These are phyloP conservation scores for Triplophysa bombifrons DNA, from an alignment of 2,797 vertebrate genomes.

Conservation along the genomic window DNA sequence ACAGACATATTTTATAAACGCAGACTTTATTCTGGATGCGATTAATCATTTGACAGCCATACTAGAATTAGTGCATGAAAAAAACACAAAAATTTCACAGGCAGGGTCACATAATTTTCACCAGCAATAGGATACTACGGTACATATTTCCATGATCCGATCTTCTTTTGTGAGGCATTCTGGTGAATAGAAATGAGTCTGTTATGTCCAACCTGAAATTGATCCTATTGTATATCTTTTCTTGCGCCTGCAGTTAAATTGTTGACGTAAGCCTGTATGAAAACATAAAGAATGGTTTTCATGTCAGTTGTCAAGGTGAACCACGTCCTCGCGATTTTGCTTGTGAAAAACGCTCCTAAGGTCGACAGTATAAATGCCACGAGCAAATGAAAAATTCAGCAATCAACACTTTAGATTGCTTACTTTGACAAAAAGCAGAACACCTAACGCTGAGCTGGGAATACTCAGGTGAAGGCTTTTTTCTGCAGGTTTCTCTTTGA, in stretches of 20 bases:
- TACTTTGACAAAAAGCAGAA: conserved; percentile 18
- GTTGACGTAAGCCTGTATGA: neutral
- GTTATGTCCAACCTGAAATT: neutral
- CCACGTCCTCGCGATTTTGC: neutral
- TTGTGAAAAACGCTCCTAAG: conserved; percentile 5
- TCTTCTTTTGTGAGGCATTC: neutral
- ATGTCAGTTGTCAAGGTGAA: conserved; percentile 6
- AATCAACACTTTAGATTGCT: conserved; percentile 28
- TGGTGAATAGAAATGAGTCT: neutral
- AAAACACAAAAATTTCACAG: too few species aligned
- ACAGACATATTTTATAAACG: too few species aligned
- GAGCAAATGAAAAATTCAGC: conserved; percentile 28
- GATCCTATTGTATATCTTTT: neutral
- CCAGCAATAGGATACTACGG: too few species aligned
- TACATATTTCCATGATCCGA: neutral
- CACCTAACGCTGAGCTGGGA: conserved; percentile 19
- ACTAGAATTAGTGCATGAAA: too few species aligned
- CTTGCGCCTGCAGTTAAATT: neutral
- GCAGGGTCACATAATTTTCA: too few species aligned
- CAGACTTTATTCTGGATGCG: too few species aligned
- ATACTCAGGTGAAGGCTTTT: conserved; percentile 42
- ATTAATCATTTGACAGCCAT: too few species aligned
- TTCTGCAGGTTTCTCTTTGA: conserved; percentile 47
- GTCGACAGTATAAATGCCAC: conserved; percentile 15
- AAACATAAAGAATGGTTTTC: conserved; percentile 1